Evolutionary conservation across 2,888 invertebrate species (phyloP).

Genomic region (Phoenoteleia sp.): DNA sequence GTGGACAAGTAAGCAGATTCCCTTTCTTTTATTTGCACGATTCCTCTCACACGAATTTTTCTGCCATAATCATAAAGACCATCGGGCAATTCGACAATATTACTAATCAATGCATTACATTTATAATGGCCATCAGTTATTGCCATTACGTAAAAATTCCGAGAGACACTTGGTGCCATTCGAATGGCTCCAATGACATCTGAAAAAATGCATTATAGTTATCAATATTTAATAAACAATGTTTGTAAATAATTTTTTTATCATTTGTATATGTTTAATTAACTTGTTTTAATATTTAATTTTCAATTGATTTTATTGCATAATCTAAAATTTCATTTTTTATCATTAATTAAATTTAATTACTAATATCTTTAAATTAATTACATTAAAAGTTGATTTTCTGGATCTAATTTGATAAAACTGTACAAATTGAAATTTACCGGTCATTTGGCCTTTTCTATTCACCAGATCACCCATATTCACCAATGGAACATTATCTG

Average conservation of each 20-base stretch:
- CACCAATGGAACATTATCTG: background rate
- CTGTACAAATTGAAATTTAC: too few relatives aligned
- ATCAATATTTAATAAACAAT: too few relatives aligned
- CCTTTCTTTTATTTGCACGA: background rate
- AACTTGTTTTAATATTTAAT: too few relatives aligned
- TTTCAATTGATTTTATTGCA: background rate
- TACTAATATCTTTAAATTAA: too few relatives aligned
- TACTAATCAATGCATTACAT: background rate
- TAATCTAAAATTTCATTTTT: background rate
- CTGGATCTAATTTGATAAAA: too few relatives aligned
- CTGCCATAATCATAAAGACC: background rate
- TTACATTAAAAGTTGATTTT: too few relatives aligned
- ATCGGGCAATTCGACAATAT: background rate
- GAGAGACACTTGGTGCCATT: background rate
- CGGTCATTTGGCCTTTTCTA: background rate
- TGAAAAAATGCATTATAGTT: background rate
- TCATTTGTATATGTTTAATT: too few relatives aligned
- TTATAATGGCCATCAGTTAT: conserved; percentile 1
- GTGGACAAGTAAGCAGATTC: background rate
- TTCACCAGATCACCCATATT: background rate
- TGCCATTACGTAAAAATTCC: background rate
- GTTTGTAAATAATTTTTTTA: too few relatives aligned
- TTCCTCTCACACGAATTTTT: background rate
- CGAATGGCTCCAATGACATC: background rate
- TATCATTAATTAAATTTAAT: too few relatives aligned